A percentile compares a stretch with the other conserved stretches of the same genome.
phyloP scores from a whole-genome alignment of 2,797 vertebrate genomes.

The Enteromius unitaeniatus region DNA sequence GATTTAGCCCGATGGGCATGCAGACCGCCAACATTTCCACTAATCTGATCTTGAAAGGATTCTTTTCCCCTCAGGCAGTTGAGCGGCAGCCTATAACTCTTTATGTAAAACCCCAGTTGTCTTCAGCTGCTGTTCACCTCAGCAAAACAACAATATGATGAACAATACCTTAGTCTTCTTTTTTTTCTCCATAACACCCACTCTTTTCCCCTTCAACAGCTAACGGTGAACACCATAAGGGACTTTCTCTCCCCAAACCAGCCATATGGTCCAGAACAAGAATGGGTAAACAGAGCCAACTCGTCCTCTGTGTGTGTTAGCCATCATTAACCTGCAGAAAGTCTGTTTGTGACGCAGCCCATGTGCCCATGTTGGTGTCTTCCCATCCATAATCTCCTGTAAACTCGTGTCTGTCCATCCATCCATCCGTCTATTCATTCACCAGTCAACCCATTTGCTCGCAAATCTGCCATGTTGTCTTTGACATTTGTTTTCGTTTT shows the following conservation, averaged over 20 bases:
- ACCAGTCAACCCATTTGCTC: conserved; percentile 53
- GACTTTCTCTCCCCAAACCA: conserved; percentile 71
- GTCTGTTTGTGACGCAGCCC: conserved; percentile 60
- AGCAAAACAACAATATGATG: conserved; percentile 34
- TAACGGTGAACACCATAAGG: conserved; percentile 74
- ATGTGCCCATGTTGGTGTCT: conserved; percentile 62
- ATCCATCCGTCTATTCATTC: conserved; percentile 53
- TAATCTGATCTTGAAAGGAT: conserved; percentile 38
- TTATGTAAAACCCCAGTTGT: conserved; percentile 16
- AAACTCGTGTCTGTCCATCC: conserved; percentile 57
- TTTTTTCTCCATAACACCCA: conserved; percentile 64
- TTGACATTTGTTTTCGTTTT: conserved; percentile 56
- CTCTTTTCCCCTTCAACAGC: conserved; percentile 75
- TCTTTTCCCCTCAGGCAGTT: conserved; percentile 32
- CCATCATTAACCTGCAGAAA: conserved; percentile 68
- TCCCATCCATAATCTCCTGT: conserved; percentile 56
- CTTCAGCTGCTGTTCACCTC: conserved; percentile 39
- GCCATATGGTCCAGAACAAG: conserved; percentile 71
- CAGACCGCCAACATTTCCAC: conserved; percentile 32
- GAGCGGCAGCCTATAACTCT: conserved; percentile 26
- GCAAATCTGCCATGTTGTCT: conserved; percentile 56
- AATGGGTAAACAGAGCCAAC: conserved; percentile 75
- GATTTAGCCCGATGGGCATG: conserved; percentile 50
- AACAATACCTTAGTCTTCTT: conserved; percentile 18
- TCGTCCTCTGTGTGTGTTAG: conserved; percentile 63